Evolutionary conservation across 2,797 vertebrate genomes (phyloP), one percentile per base, ranked within the genome.

Genomic region (Amblyopsis hoosieri): DNA sequence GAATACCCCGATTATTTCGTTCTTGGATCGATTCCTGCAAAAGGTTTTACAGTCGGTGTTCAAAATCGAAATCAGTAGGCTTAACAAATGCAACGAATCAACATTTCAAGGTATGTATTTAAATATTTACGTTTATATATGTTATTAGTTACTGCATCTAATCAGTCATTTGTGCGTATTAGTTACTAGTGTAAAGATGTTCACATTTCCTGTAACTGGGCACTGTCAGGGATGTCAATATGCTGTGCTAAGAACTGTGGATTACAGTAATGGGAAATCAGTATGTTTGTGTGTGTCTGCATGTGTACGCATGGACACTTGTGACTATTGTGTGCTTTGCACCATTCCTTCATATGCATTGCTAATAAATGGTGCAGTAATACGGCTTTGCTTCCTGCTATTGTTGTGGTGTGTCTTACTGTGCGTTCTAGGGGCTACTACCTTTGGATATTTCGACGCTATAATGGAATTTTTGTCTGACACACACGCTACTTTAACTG

Each of bases 401-500:
- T 53, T 9, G 17, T 12, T 49, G 47, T 49, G 47, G 12, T 12
- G 12, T 59, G 54, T 45, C 33, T 54, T 23, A 29, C 23, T 29
- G 23, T 29, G 23, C 4, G 23, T 29, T 29, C 3, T 4, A 57
- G 46, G 72, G 69, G 12, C 61, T 66, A 66, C 74, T 71, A 69
- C 67, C 57, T 70, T 42, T 42, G 37, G 8, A 42, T 54, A 47
- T 75, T 64, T 10, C 2, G 47, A 62, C 37, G 45, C 48, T 75
- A 51, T 75, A 70, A 84, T 57, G 64, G 49, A 78, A 74, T 75
- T 67, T 60, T 54, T 55, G 57, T 60, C 63, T 73, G 68, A 46
- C 60, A 57, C 60, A 57, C 13, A 75, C 47, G 62, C 9, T 74
- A 68, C 69, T 42, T 72, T 45, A 78, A 84, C 85, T 81, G 83